Base-by-base conservation (phyloP, 2,888 invertebrate genomes). In the Ennomos fuscantarius region DNA sequence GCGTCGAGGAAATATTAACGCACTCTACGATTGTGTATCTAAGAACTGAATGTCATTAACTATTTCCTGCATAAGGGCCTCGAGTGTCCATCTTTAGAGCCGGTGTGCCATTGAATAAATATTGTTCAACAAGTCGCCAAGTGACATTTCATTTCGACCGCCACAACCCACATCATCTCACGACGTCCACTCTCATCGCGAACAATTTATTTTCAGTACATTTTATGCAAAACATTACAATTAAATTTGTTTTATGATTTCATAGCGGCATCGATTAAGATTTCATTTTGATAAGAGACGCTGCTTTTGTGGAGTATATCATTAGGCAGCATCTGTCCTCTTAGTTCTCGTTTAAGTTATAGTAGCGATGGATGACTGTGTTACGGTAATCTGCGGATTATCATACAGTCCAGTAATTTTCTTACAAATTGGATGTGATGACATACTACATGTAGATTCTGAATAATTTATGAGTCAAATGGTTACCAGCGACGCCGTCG, bases 21-120 rank as follows among this genome's bases (percentile, higher is more conserved):
- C 81, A 82, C 81, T 81, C 73, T 65, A 78, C 77, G 77, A 73
- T 80, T 85, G 82, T 85, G 79, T 86, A 81, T 76, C 81, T 84
- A 81, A 88, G 82, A 86, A 82, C 78, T 81, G 84, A 87, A 89
- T 86, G 87, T 87, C 87, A 85, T 89, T 88, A 89, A 84, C 79
- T 73, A 83, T 88, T 87, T 88, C 86, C 86, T 83, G 85, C 81
- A 81, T 76, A 80, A 86, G 85, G 78, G 84, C 76, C 80, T 88
- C 82, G 80, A 89, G 88, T 87, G 84, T 81, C 76, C 81, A 80
- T 84, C 82, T 81, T 80, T 84, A 78, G 80, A 85, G 82, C 76
- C 76, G 71, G 76, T 83, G 76, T 76, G 78, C 81, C 78, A 85
- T 89, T 89, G 87, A 88, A 89, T 87, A 89, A 90, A 90, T 84